Base-by-base conservation (phyloP, 1,140 invertebrate species). In the Hermetia illucens region DNA sequence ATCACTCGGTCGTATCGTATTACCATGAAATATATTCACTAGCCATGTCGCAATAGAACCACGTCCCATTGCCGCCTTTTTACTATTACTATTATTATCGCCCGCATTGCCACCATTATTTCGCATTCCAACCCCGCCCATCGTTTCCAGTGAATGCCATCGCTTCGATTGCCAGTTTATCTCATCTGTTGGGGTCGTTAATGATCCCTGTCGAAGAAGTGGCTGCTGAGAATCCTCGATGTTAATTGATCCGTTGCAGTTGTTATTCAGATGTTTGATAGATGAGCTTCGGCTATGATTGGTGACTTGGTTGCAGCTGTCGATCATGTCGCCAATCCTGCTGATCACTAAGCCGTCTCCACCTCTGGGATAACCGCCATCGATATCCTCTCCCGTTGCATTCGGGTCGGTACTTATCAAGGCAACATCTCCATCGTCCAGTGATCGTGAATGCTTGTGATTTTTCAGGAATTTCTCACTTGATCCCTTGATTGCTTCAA, bases 111-210 rank as follows among this genome's bases (percentile, higher is more conserved):
- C n/a, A n/a, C n/a, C n/a, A n/a, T n/a, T n/a, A n/a, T n/a, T n/a
- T n/a, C n/a, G n/a, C n/a, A n/a, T n/a, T n/a, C n/a, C n/a, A n/a
- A n/a, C n/a, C n/a, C n/a, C 53, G 8, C 61, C 68, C 16, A 78
- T 63, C 44, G 74, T 71, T 64, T 85, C 81, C 17, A 84, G 61
- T n/a, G 82, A 85, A 45, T 71, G 73, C 75, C 80, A 85, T 47
- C 77, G 69, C 58, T 82, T 81, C 17, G 71, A 57, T 18, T 62
- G 64, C 46, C 60, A 50, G 53, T 59, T 30, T 58, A 58, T 50
- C 56, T 69, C 50, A 46, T 60, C 51, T 57, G 67, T 45, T 49
- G 65, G 38, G 58, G 55, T 30, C 55, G 61, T 48, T 46, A 70
- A 51, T 45, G 66, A 61, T 52, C 66, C 50, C 64, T 69, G 50